Evolutionary conservation across 2,888 invertebrate species (phyloP).

Genomic region (Eucera pruinosa): DNA sequence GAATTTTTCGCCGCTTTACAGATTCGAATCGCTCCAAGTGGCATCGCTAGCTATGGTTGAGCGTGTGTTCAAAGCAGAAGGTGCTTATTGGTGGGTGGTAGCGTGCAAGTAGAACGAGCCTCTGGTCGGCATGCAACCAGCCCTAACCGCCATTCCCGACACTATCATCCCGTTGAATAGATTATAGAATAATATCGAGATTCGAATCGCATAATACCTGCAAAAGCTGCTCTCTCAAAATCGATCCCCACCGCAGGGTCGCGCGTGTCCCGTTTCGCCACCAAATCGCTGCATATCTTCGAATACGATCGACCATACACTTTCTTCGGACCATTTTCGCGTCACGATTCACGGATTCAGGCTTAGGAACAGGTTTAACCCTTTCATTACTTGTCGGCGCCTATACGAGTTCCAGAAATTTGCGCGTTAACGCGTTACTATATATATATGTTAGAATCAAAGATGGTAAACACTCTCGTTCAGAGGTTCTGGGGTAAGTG

Average conservation of each 20-base stretch:
- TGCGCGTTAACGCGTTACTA: no score
- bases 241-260: constrained; percentile 19
- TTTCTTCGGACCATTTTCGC: constrained; percentile 38
- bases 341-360: no score
- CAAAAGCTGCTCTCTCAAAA: constrained; percentile 56
- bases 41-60: no score
- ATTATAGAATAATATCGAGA: constrained; percentile 76
- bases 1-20: no score
- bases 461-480: no score
- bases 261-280: constrained; percentile 13
- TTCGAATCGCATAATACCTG: constrained; percentile 73
- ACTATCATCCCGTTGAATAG: constrained; percentile 75
- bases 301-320: constrained; percentile 18
- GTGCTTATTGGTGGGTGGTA: constrained; percentile 58
- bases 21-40: no score
- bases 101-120: constrained; percentile 66
- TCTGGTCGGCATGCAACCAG: constrained; percentile 67
- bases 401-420: no score
- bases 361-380: no score
- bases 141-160: constrained; percentile 71
- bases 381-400: no score
- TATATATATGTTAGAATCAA: no score
- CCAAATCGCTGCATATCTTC: constrained; percentile 18
- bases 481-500: no score
- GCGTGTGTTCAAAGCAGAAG: no score